A percentile compares a stretch with the other conserved stretches of the same genome.
Conservation (phyloP, 64 coral and sea anemone species). For the Dendronephthya gigantea region DNA sequence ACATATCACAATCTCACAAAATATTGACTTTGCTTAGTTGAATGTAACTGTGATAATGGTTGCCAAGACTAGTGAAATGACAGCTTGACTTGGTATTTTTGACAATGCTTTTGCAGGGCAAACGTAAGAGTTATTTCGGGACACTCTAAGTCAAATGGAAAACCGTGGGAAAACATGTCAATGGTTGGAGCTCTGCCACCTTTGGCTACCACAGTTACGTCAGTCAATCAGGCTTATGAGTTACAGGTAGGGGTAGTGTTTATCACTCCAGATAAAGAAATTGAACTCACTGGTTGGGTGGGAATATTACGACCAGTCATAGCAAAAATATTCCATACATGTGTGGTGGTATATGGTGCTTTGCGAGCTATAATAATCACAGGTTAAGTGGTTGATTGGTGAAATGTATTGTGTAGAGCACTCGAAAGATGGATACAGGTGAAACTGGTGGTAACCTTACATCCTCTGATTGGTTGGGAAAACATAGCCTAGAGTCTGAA, state of each 20-base stretch:
- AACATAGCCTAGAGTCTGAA: slow-evolving; percentile 69
- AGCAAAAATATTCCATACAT: too few relatives aligned
- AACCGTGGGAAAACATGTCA: slow-evolving; percentile 67
- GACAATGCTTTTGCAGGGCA: background rate
- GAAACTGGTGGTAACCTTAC: slow-evolving; percentile 36
- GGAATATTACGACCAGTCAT: too few relatives aligned
- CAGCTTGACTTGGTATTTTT: background rate
- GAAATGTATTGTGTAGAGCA: background rate
- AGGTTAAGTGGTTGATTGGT: background rate
- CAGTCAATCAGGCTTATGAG: slow-evolving; percentile 53
- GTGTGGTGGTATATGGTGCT: too few relatives aligned
- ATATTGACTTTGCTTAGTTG: background rate
- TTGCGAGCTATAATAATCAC: background rate
- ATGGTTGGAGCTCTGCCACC: slow-evolving; percentile 63
- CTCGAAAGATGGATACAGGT: background rate
- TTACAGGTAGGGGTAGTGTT: slow-evolving; percentile 59
- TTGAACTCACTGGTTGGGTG: too few relatives aligned
- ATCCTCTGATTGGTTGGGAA: slow-evolving; percentile 80
- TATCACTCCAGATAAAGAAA: too few relatives aligned
- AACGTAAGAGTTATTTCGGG: background rate
- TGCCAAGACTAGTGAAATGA: too few relatives aligned
- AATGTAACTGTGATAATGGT: too few relatives aligned
- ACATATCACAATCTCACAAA: background rate
- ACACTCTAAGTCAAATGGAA: background rate
- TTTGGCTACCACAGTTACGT: slow-evolving; percentile 68